phyloP scores from a whole-genome alignment of 2,888 invertebrate species.

The Tenthredo notha region DNA sequence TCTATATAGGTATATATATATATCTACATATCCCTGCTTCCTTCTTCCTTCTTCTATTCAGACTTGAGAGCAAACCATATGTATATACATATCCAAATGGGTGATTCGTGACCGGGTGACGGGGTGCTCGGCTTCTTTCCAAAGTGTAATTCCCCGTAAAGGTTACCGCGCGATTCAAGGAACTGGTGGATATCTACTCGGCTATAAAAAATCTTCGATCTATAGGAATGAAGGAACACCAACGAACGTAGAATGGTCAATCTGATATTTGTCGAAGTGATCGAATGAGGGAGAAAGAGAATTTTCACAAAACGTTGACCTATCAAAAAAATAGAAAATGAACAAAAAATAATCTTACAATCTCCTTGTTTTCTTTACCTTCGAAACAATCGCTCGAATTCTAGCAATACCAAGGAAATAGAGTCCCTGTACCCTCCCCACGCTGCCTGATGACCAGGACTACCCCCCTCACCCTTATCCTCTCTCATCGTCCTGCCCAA shows the following conservation, averaged over 20 bases:
- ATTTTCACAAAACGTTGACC: too few species aligned
- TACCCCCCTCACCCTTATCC: constrained; percentile 5
- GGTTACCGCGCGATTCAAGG: constrained; percentile 56
- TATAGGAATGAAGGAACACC: constrained; percentile 9
- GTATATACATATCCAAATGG: background rate
- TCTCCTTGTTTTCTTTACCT: constrained; percentile 7
- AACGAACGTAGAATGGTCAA: background rate
- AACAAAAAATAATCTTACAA: background rate
- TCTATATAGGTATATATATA: constrained; percentile 38
- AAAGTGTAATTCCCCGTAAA: constrained; percentile 74
- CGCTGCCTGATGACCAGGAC: constrained; percentile 17
- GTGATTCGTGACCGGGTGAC: background rate
- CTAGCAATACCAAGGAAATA: background rate
- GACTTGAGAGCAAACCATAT: background rate
- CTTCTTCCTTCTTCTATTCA: background rate
- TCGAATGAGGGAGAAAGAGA: background rate
- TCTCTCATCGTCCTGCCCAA: constrained; percentile 64
- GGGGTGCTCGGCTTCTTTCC: constrained; percentile 64
- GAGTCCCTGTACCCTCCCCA: background rate
- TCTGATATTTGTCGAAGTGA: background rate
- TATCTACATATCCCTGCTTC: background rate
- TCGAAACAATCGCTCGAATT: background rate
- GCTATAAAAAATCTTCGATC: constrained; percentile 28
- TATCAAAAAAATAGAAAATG: background rate
- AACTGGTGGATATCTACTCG: constrained; percentile 4